Base-by-base conservation (phyloP, 2,113 vertebrate genomes). In the Heterochromis multidens region DNA sequence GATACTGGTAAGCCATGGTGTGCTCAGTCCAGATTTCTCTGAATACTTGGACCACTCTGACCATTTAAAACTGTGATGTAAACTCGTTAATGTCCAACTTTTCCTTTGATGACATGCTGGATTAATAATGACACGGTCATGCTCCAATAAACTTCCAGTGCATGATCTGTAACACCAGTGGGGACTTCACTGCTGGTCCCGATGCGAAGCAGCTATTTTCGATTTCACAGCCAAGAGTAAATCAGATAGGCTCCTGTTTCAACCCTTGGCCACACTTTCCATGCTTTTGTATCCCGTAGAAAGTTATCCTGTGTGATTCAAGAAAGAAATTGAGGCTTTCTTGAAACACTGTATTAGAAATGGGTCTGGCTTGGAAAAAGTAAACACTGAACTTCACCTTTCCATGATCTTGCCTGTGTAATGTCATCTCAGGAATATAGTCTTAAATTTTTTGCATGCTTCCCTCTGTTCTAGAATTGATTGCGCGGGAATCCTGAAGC, bases 401-500 rank as follows among this genome's bases (percentile, higher is more conserved):
- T 77, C 21, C 1, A 2, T 23, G 57, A 62, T 54, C 56, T 81
- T 76, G 1, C 46, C 2, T 78, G 8, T 52, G 2, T 35, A 12
- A 57, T 56, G n/a, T 83, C 25, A 12, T 21, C 5, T 76, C 27
- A 12, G 7, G 52, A 74, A 63, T 52, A 19, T 23, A 21, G 6
- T 70, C 14, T 80, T 81, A 19, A 56, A 25, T n/a, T 31, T 43
- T 60, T 2, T 2, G 4, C 9, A 35, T 59, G 3, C 11, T 8
- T 80, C 5, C 21, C 81, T 90, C 57, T 88, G 67, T 80, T 6
- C 35, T 91, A 99, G 98, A 91, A 99, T 99, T 0, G 98, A 99
- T 91, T 99, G 98, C 25, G 98, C 98, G 1, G 98, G 98, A 31
- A 99, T 99, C 85, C 92, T 99, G 78, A 99, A 99, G 92, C 96